These are phyloP conservation scores for Bubo bubo DNA, from an alignment of 2,113 vertebrate genomes.

Conservation along the genomic window DNA sequence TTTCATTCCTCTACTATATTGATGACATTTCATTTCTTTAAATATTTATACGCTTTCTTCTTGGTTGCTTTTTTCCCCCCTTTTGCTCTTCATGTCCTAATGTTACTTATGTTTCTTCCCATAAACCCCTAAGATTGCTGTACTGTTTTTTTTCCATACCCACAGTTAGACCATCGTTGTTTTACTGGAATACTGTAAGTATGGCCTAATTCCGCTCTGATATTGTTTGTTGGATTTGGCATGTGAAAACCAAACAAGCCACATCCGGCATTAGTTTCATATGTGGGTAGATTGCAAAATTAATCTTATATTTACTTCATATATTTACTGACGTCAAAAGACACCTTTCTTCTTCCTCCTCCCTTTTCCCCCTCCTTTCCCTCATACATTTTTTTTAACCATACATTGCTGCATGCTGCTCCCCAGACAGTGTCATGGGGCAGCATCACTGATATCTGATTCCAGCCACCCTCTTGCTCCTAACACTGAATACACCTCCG, in stretches of 20 bases:
- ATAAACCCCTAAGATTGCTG: not conserved
- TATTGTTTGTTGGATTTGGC: constrained; percentile 46
- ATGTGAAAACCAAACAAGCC: constrained; percentile 46
- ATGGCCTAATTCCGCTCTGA: constrained; percentile 8
- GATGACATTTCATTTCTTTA: not conserved
- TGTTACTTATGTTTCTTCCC: not conserved
- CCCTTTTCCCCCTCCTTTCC: not conserved
- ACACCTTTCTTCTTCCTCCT: not conserved
- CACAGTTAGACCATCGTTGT: not conserved
- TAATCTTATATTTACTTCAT: not conserved
- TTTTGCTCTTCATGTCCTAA: not conserved
- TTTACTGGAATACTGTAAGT: not conserved
- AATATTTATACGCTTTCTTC: not conserved
- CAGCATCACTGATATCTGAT: not conserved
- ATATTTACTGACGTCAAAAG: constrained; percentile 22
- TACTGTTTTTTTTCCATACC: not conserved
- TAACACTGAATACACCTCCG: not conserved
- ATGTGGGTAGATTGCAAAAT: not conserved
- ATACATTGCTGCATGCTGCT: accelerated
- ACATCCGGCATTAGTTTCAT: not conserved
- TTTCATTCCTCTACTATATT: not conserved
- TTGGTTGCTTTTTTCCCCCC: not conserved
- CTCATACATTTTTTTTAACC: not conserved
- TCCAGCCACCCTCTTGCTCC: not conserved
- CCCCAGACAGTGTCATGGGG: accelerated